Base-by-base conservation (phyloP, 2,888 invertebrate species). In the Epinotia ramella region DNA sequence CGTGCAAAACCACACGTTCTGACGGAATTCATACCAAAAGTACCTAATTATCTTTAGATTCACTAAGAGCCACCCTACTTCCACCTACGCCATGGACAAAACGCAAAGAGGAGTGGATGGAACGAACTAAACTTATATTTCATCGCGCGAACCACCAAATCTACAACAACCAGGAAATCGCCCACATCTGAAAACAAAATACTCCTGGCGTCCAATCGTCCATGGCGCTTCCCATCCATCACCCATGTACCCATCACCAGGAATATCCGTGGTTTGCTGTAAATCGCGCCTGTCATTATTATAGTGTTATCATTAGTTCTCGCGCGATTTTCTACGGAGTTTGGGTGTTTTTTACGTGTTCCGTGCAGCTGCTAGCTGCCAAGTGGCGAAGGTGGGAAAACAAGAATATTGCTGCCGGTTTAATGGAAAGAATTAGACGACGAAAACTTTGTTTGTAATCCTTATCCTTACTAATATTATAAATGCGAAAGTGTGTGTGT, bases 211-310 rank as follows among this genome's bases (percentile, higher is more conserved):
- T 13, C 49, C 18, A 69, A 5, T 0, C 53, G 16, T 13, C 49
- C 18, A 69, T 33, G 18, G 13, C 56, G 20, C 44, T 18, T 53
- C 13, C 7, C 63, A 73, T 74, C 49, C 53, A 74, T 74, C 74
- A 69, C 33, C 33, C 74, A 46, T 69, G 64, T 69, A 49, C 24
- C 28, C 56, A 18, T 28, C 33, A 33, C 28, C 33, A 44, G 5
- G 68, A 68, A 73, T 73, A 68, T 12, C 73, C 67, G 67, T 53
- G 67, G 68, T 68, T 67, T 20, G 49, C 60, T 33, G 5, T 73
- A 68, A 40, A 68, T 69, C 46, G 20, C 64, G 44, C 46, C 56
- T 69, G 68, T 69, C 73, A 28, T 62, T 63, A 69, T 69, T 46
- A 40, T 33, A 40, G 62, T 63, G 63, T 69, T 69, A 64, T 68